These are phyloP conservation scores for Dicycla oo DNA, from an alignment of 2,888 invertebrate genomes.

Conservation along the genomic window DNA sequence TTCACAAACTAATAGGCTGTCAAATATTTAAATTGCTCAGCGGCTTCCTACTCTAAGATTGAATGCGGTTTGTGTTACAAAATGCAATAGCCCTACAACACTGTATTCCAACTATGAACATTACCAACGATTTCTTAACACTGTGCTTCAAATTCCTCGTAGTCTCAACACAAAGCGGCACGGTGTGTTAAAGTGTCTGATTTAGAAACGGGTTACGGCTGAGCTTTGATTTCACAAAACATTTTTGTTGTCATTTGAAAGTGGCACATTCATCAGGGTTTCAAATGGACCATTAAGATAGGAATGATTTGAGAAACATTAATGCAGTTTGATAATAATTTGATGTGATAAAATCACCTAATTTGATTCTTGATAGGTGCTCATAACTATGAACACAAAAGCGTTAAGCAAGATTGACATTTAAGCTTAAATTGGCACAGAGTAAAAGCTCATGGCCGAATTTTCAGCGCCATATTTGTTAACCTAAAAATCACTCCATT, in stretches of 20 bases:
- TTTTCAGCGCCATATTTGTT: conserved; percentile 11
- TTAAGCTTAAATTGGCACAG: conserved; percentile 6
- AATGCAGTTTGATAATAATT: conserved; percentile 45
- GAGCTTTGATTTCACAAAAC: conserved; percentile 64
- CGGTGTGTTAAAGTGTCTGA: conserved; percentile 40
- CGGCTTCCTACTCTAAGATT: conserved; percentile 84
- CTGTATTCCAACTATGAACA: conserved; percentile 60
- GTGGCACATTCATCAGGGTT: conserved; percentile 54
- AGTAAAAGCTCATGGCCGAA: background rate
- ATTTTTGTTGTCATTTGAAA: conserved; percentile 62
- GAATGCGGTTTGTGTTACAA: conserved; percentile 84
- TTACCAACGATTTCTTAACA: conserved; percentile 58
- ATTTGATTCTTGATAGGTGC: conserved; percentile 49
- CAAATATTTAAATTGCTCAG: conserved; percentile 85
- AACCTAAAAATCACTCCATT: background rate
- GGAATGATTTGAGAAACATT: conserved; percentile 36
- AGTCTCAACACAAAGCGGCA: conserved; percentile 38
- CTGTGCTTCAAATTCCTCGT: conserved; percentile 51
- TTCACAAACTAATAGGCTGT: conserved; percentile 75
- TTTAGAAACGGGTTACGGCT: conserved; percentile 51
- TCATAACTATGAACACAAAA: conserved; percentile 19
- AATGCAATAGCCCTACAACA: conserved; percentile 72
- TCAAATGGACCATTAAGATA: conserved; percentile 58
- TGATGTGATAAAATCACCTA: conserved; percentile 49
- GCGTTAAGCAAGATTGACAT: conserved; percentile 27